Evolutionary conservation across 37 sponge, comb jelly and placozoan genomes (phyloP), one percentile per base, ranked within the genome.

Genomic region (Diacarnus erythraeanus): DNA sequence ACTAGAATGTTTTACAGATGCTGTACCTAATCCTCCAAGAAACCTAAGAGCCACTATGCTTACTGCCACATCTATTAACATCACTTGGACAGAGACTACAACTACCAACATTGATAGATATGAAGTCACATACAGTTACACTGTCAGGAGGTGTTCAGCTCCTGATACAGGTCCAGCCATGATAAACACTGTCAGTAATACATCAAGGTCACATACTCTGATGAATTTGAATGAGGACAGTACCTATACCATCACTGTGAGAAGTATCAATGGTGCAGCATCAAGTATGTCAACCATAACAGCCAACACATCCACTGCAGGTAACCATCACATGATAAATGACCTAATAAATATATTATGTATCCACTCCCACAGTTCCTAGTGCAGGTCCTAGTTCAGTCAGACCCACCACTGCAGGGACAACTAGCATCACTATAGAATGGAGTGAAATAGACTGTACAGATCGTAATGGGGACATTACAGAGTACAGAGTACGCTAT

Each of bases 381-480:
- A 44, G 29, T 58, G 81, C 81, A 70, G 29, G 57, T 44, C 81
- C 81, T 47, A 56, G 25, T 42, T 22, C 0, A 22, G 30, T 80
- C 39, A 71, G 18, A 47, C 6, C 51, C 38, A 57, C 27, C 4
- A 21, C 71, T 23, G 58, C 30, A 15, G 58, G 38, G n/a, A 17
- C 37, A 9, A 51, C 35, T 27, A 80, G 36, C 38, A 30, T 81
- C 47, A 72, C 65, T 30, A 38, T 81, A 44, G 21, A 59, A 21
- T 81, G 82, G 82, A 64, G 64, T 26, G 57, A 51, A 63, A 74
- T 81, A 2, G 42, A 57, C 44, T 81, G 82, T 58, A 57, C 34
- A 31, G 72, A 81, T 29, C 73, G 42, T 8, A 81, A 81, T 40
- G 42, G 82, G 38, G 82, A 59, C 18, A 81, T 81, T 23, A 59